Evolutionary conservation across 2,113 vertebrate species (phyloP), one percentile per base, ranked within the genome.

Genomic region (Corythaixoides concolor): DNA sequence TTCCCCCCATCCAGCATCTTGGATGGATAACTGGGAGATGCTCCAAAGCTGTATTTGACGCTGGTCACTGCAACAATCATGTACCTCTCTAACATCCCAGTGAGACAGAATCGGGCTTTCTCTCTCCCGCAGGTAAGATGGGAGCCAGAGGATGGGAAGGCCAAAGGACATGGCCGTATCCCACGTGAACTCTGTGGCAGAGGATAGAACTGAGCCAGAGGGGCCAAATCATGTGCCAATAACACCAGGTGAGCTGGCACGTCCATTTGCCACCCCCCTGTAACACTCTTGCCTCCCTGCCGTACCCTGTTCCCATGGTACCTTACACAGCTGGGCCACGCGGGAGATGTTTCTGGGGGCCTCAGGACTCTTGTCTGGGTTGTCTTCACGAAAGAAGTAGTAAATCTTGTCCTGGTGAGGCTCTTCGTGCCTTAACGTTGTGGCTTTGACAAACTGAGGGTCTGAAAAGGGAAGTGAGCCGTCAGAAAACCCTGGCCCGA

Each of bases 291-390:
- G 33, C 17, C 72, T 75, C 39, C 64, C 52, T 68, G 9, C 8
- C 37, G 45, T 1, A 9, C 16, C 2, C 47, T 1, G 24, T 41
- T 43, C 58, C 12, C 4, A 0, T 33, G 88, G 12, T 97, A 99
- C 99, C 98, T 99, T 99, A 92, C 99, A 99, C 19, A 99, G 98
- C 96, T 99, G 98, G 83, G 99, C 99, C 88, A 99, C 98, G 10
- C 98, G 97, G 7, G 99, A 99, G 90, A 99, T 98, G 69, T 98
- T 99, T 22, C 98, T 98, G 2, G 99, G 98, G 3, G 99, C 99
- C 62, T 99, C 99, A 0, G 98, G 98, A 77, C 98, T 98, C 79
- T 92, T 98, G 91, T 99, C 98, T 0, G 98, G 98, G 92, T 99
- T 99, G 93, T 99, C 99, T 85, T 99, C 99, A 2, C 98, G 98